Conservation (phyloP, 2,888 invertebrate species). For the Hirtodrosophila cameraria region DNA sequence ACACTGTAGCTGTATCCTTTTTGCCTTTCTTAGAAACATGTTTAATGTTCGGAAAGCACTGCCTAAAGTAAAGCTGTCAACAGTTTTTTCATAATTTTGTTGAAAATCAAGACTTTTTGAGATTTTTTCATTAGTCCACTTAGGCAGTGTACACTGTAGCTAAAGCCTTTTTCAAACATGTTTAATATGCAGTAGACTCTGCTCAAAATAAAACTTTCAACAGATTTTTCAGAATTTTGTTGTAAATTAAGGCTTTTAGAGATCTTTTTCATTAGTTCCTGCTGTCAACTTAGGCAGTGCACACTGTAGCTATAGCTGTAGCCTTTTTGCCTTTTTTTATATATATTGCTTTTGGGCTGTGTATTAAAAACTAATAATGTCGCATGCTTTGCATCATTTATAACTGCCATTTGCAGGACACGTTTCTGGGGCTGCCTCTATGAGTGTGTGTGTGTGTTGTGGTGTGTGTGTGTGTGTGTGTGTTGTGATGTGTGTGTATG, state of each 20-base stretch:
- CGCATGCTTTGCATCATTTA: conserved; percentile 45
- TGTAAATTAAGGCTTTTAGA: no score
- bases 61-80: conserved; percentile 6
- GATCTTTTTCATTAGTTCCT: neutral
- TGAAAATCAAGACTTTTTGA: no score
- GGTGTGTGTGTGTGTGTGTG: conserved; percentile 17
- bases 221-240: no score
- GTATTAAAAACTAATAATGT: conserved; percentile 16
- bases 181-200: conserved; percentile 12
- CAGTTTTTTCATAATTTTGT: no score
- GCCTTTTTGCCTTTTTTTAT: conserved; percentile 2
- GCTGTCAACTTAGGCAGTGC: conserved; percentile 7
- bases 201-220: conserved; percentile 10
- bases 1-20: no score
- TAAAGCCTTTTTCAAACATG: neutral
- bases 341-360: conserved; percentile 14
- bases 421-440: neutral
- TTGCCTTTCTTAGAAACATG: no score
- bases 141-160: conserved; percentile 23
- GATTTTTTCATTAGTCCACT: no score
- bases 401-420: conserved; percentile 42
- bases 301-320: conserved; percentile 17
- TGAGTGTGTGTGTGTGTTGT: conserved; percentile 10
- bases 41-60: conserved; percentile 19
- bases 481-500: conserved; percentile 13